Base-by-base conservation (phyloP, 1,140 invertebrate species). In the Leucophenga varia region DNA sequence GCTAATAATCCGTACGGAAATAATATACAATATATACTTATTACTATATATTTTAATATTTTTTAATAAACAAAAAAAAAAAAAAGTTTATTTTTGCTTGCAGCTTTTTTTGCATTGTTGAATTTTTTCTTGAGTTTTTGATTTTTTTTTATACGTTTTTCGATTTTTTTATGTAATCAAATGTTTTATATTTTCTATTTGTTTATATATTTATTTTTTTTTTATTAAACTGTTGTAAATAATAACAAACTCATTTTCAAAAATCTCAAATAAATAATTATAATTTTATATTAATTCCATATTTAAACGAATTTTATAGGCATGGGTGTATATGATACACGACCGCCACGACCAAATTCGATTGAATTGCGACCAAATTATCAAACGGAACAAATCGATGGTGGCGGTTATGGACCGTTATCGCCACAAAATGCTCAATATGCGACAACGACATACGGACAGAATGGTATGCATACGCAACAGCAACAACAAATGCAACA, bases 321-420 rank as follows among this genome's bases (percentile, higher is more conserved):
- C 53, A 72, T 72, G 63, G 72, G 70, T 20, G 55, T 73, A 13
- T 75, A 72, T 43, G 73, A 75, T 39, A 75, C 76, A 43, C 74
- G 83, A 47, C 86, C 86, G 12, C 79, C 84, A 3, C 77, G 88
- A 56, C 88, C 88, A 6, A 89, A 86, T 71, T 89, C 87, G 34
- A 88, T 90, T 48, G 87, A 90, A 65, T 75, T 90, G 22, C 78
- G 83, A 54, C 76, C 84, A 44, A 86, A 81, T 56, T 88, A 87
- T 65, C 78, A 79, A 3, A 43, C 67, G 6, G 83, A 85, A 52
- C 79, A 81, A 14, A 79, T 82, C 22, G 81, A 83, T 57, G 78
- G 76, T 12, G 61, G 69, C 13, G 72, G 65, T 30, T 76, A 75
- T 57, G 76, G 75, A 3, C 72, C 75, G 6, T 17, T 53, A 43